These are phyloP conservation scores for Pao palembangensis DNA, from an alignment of 2,113 vertebrate genomes.

Conservation along the genomic window DNA sequence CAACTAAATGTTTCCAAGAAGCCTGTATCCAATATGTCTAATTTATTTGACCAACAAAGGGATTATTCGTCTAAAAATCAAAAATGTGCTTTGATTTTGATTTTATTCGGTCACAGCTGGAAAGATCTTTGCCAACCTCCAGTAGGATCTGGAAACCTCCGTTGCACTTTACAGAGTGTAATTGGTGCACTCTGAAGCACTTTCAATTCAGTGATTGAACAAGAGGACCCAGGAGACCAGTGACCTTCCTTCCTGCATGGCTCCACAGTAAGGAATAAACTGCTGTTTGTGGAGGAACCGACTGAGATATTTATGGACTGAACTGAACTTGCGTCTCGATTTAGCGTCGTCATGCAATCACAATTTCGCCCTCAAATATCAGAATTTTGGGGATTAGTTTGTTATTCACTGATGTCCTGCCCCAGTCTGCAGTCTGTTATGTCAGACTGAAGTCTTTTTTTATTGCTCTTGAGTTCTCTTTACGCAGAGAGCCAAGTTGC, in stretches of 20 bases:
- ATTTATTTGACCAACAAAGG: too few species aligned
- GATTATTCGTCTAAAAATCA: not conserved
- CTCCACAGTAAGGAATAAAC: slow-evolving; percentile 39
- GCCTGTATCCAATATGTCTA: too few species aligned
- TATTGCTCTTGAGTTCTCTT: slow-evolving; percentile 31
- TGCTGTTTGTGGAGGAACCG: slow-evolving; percentile 18
- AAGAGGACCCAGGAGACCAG: slow-evolving; percentile 49
- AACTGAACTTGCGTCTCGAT: not conserved
- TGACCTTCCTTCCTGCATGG: slow-evolving; percentile 16
- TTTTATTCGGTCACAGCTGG: slow-evolving; percentile 35
- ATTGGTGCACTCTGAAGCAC: slow-evolving; percentile 50
- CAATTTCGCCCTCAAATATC: too few species aligned
- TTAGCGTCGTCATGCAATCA: not conserved
- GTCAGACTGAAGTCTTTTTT: slow-evolving; percentile 60
- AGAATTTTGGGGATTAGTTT: not conserved
- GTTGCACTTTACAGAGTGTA: slow-evolving; percentile 50
- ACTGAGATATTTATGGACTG: slow-evolving; percentile 7
- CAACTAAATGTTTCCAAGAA: slow-evolving; percentile 28
- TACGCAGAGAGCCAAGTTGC: slow-evolving; percentile 37
- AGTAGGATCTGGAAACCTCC: slow-evolving; percentile 41
- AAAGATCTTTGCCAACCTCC: slow-evolving; percentile 46
- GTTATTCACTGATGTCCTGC: not conserved
- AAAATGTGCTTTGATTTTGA: not conserved
- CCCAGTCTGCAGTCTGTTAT: slow-evolving; percentile 65
- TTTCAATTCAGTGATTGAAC: slow-evolving; percentile 56